Percentiles rank a stretch among this genome's conserved stretches.
phyloP scores from a whole-genome alignment of 2,888 invertebrate species.

The Chirona hameri region DNA sequence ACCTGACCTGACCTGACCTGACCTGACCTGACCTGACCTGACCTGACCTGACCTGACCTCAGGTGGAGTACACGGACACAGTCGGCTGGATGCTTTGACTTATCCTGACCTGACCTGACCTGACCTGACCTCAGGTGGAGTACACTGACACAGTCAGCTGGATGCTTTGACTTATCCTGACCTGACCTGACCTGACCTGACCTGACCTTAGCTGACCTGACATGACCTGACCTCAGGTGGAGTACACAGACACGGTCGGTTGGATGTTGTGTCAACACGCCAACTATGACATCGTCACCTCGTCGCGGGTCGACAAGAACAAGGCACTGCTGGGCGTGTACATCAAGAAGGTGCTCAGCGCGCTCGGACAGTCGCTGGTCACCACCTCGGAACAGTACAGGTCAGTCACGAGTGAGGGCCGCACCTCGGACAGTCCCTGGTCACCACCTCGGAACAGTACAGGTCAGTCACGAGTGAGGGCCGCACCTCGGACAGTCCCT shows the following conservation, averaged over 20 bases:
- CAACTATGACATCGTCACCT: conserved; percentile 33
- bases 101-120: conserved; percentile 39
- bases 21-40: too few species aligned
- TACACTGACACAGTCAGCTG: too few species aligned
- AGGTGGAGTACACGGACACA: conserved; percentile 68
- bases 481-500: not conserved
- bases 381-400: conserved; percentile 5
- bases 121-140: not conserved
- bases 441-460: not conserved
- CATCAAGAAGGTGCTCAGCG: conserved; percentile 33
- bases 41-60: not conserved
- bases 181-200: too few species aligned
- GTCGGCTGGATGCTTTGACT: conserved; percentile 68
- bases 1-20: too few species aligned
- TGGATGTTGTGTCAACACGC: conserved; percentile 60
- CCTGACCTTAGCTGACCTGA: too few species aligned
- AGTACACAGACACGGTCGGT: conserved; percentile 72
- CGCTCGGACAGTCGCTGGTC: not conserved
- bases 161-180: too few species aligned
- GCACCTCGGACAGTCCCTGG: not conserved
- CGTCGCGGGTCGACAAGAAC: conserved; percentile 53
- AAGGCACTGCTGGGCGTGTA: conserved; percentile 71
- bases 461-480: not conserved
- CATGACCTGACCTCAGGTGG: conserved; percentile 47
- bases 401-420: not conserved